Evolutionary conservation across 53 echinoderm and acorn worm genomes (phyloP), one percentile per base, ranked within the genome.

Genomic region (Pentamera pediparva): DNA sequence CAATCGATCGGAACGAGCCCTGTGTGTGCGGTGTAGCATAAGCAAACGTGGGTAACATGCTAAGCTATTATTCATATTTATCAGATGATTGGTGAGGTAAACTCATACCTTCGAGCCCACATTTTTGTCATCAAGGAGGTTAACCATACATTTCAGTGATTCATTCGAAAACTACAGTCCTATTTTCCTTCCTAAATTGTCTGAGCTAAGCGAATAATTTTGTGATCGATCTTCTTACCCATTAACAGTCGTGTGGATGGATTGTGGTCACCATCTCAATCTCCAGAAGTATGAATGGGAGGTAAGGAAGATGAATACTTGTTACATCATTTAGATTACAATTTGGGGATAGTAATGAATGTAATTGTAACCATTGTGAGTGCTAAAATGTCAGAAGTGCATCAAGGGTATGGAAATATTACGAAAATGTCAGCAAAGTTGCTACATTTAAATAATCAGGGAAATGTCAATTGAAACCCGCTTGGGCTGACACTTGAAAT

Each of bases 241-340:
- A 1, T 30, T 58, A 27, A 58, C 25, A 58, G 59, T 58, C 59
- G 59, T 58, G 59, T 58, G 59, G 59, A 58, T 58, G 59, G 59
- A 58, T 12, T 58, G 59, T 58, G 59, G 59, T 58, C 59, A 58
- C 59, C 59, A 58, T 58, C 59, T 58, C 59, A 58, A 58, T 58
- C 11, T 58, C 59, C 26, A 58, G 59, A 58, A 58, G 59, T 25
- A 30, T 58, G 59, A 58, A 30, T 58, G 59, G 59, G 59, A 58
- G 59, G 59, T 58, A 58, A 58, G 24, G 6, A 58, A 3, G 24
- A 58, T 25, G 59, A 58, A 58, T 58, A 58, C 59, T 58, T 58
- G 25, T 58, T 25, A 58, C 59, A 58, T 58, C 59, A 58, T 58
- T 58, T 6, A 27, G 29, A 58, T 58, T 30, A 58, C 28, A 58